Evolutionary conservation across 2,113 vertebrate species (phyloP).

Genomic region (Holacanthus passer): DNA sequence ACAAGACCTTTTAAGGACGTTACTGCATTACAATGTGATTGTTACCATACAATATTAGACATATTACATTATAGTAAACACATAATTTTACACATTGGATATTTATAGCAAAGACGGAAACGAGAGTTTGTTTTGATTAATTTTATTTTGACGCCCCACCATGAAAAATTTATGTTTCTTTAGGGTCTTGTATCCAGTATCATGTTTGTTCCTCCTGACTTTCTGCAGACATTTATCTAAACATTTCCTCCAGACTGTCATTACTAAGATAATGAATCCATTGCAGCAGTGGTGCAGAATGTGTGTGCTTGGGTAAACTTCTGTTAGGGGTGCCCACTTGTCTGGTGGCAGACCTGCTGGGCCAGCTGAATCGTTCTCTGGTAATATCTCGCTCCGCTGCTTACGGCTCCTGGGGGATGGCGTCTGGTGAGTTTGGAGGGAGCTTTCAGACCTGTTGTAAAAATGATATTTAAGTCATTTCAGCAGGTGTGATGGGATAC

Average conservation of each 20-base stretch:
- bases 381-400: background rate
- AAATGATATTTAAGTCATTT: background rate
- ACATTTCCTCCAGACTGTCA: background rate
- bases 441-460: conserved; percentile 23
- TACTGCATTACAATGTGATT: background rate
- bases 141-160: conserved; percentile 23
- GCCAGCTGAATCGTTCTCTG: conserved; percentile 10
- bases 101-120: conserved; percentile 10
- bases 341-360: conserved; percentile 37
- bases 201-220: background rate
- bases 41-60: background rate
- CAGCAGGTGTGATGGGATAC: background rate
- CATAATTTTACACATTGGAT: background rate
- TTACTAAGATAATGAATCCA: background rate
- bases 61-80: background rate
- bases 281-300: conserved; percentile 1
- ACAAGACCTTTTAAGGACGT: background rate
- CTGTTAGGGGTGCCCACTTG: conserved; percentile 7
- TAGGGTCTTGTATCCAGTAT: background rate
- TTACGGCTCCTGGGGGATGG: background rate
- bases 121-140: background rate
- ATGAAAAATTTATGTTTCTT: background rate
- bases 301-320: conserved; percentile 12
- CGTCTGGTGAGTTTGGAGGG: background rate
- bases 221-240: background rate